Base-by-base conservation (phyloP, 2,797 vertebrate species). In the Fringilla coelebs region DNA sequence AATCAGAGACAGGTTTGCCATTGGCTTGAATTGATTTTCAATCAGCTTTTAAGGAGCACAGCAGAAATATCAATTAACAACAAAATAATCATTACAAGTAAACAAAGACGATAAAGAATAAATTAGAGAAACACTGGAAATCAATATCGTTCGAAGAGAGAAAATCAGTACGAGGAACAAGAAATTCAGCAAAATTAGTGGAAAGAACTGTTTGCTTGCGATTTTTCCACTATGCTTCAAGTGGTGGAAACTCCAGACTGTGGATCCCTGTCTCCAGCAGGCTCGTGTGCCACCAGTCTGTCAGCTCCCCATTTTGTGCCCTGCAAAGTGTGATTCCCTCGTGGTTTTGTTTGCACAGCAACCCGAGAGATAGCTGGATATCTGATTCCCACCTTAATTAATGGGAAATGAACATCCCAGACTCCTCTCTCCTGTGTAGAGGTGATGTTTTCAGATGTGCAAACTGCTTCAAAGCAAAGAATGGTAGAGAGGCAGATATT, bases 61-160 rank as follows among this genome's bases (percentile, higher is more conserved):
- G n/a, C 17, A 93, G 48, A 93, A 82, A 28, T 75, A 88, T 60
- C 93, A 96, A 89, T 96, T 97, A 96, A 63, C 43, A 90, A 32
- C 3, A 3, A 65, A 89, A 89, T 89, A 89, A 93, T 96, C 94
- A 72, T 92, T 95, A 94, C 49, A 58, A 84, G 68, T 94, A 96
- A 96, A 62, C 78, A 90, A 90, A 93, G 80, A 89, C 0, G 0
- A 71, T 45, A 80, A 70, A 36, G 46, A 85, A 85, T 85, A 85
- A 91, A 94, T 94, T 74, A 90, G 57, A 78, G n/a, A 25, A 71
- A 77, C n/a, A 6, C 22, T 45, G 43, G 32, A 83, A 88, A 89
- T 94, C 93, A 32, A 73, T 95, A 70, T 6, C 7, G 4, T 63
- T 85, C 46, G 38, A 70, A 74, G 60, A 28, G 57, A 85, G 34